phyloP scores from a whole-genome alignment of 2,888 invertebrate species.

The Gymnocheta viridis region DNA sequence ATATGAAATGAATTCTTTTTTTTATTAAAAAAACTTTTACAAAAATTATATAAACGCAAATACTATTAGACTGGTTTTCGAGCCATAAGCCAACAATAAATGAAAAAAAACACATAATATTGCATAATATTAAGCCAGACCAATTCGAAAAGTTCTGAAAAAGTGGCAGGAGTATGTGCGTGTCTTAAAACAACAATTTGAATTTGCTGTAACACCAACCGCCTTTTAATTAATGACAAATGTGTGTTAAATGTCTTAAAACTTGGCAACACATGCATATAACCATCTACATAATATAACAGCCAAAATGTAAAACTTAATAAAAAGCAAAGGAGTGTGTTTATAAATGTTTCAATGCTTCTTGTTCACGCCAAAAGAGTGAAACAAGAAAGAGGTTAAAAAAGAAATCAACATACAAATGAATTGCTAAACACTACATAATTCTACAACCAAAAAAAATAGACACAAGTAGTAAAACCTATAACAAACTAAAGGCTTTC shows the following conservation, averaged over 20 bases:
- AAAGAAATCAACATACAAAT: constrained; percentile 54
- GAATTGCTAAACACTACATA: constrained; percentile 63
- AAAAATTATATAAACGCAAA: constrained; percentile 31
- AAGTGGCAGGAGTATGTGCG: constrained; percentile 42
- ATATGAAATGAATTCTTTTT: constrained; percentile 5
- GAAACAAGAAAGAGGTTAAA: constrained; percentile 28
- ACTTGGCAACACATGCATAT: constrained; percentile 61
- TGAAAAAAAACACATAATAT: not conserved
- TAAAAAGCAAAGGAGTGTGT: constrained; percentile 10
- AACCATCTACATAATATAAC: constrained; percentile 14
- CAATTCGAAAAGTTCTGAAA: not conserved
- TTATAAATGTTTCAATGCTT: not conserved
- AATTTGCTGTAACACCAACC: constrained; percentile 71
- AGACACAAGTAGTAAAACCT: constrained; percentile 27
- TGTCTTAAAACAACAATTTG: constrained; percentile 64
- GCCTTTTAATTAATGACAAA: constrained; percentile 73
- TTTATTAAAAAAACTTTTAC: constrained; percentile 59
- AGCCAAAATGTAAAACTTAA: constrained; percentile 7
- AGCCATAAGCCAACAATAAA: not conserved
- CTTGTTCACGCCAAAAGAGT: not conserved
- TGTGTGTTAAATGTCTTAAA: constrained; percentile 66
- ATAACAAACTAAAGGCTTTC: constrained; percentile 23
- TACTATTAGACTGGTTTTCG: constrained; percentile 1
- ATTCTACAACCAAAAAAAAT: constrained; percentile 58
- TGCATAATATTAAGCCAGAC: constrained; percentile 13